A percentile compares a stretch with the other conserved stretches of the same genome.
These are phyloP conservation scores for Setipinna tenuifilis DNA, from an alignment of 2,797 vertebrate genomes.

Conservation along the genomic window DNA sequence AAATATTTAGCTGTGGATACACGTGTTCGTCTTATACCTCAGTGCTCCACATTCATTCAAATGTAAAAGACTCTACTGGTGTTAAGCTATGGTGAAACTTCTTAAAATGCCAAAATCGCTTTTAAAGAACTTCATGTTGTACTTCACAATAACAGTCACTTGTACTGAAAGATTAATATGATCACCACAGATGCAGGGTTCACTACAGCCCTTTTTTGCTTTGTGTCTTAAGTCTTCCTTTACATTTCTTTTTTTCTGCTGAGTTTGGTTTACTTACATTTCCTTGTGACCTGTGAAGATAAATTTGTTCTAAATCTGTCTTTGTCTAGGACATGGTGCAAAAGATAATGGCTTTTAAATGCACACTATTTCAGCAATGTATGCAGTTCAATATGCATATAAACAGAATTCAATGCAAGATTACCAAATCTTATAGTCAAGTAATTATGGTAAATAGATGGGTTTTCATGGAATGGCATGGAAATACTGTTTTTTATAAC, in stretches of 20 bases:
- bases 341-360: background rate
- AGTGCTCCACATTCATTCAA: background rate
- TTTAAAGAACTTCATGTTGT: background rate
- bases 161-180: background rate
- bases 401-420: background rate
- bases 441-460: background rate
- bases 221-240: too few relatives aligned
- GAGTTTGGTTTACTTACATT: too few relatives aligned
- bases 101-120: background rate
- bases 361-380: background rate
- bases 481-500: background rate
- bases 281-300: too few relatives aligned
- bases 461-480: background rate
- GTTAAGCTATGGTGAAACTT: background rate
- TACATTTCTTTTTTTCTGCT: too few relatives aligned
- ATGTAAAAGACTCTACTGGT: background rate
- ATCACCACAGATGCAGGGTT: too few relatives aligned
- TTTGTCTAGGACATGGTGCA: background rate
- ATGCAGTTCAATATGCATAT: background rate
- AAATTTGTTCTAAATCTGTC: background rate
- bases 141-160: background rate
- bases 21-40: background rate
- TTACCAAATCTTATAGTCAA: background rate
- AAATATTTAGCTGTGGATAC: background rate
- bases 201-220: too few relatives aligned